phyloP scores from a whole-genome alignment of 2,797 vertebrate species.

The Urocyon cinereoargenteus region DNA sequence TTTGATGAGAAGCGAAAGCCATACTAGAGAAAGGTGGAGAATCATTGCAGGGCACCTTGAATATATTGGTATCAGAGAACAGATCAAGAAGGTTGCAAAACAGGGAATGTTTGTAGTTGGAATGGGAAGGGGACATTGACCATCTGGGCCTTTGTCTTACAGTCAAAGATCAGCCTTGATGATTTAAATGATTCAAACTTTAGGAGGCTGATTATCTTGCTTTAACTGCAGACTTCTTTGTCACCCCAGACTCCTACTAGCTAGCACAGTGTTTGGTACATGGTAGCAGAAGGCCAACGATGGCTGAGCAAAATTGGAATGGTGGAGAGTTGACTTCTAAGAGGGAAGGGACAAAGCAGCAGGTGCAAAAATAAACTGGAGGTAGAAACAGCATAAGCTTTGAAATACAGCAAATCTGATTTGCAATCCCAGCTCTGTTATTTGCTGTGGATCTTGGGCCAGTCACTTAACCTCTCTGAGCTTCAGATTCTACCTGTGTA shows the following conservation, averaged over 20 bases:
- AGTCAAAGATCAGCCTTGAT: background rate
- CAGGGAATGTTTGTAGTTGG: background rate
- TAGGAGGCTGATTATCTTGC: background rate
- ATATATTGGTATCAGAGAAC: background rate
- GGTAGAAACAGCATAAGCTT: background rate
- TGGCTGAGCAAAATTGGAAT: background rate
- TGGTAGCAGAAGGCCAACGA: background rate
- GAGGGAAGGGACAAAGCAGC: background rate
- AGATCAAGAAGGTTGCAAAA: background rate
- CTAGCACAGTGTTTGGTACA: background rate
- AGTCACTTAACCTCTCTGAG: background rate
- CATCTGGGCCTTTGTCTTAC: background rate
- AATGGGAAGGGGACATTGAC: background rate
- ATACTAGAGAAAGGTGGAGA: background rate
- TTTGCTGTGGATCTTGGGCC: background rate
- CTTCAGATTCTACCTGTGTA: background rate
- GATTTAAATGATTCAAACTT: background rate
- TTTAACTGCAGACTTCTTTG: fast-evolving
- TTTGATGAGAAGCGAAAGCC: background rate
- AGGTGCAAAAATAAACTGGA: background rate
- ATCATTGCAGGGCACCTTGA: background rate
- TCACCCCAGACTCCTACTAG: fast-evolving
- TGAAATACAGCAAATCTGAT: background rate
- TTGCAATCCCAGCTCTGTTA: background rate
- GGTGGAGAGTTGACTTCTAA: background rate